A percentile compares a stretch with the other conserved stretches of the same genome.
These are phyloP conservation scores for Etia nguti DNA, from an alignment of 2,113 vertebrate genomes.

Conservation along the genomic window DNA sequence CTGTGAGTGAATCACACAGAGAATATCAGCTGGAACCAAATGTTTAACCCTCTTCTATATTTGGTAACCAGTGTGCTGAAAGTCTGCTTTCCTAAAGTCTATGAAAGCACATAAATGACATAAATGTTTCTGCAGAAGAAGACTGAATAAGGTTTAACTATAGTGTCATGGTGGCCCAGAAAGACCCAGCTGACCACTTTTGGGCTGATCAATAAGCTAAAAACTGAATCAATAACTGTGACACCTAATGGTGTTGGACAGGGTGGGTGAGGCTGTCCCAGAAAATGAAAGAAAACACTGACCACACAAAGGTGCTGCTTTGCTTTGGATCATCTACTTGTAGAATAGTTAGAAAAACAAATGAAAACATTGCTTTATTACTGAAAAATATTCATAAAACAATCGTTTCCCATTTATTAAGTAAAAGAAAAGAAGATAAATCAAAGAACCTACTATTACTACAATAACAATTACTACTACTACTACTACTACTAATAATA, in stretches of 20 bases:
- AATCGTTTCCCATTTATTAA: background rate
- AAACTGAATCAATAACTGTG: conserved; percentile 45
- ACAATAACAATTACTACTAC: background rate
- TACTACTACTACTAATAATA: background rate
- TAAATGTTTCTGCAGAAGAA: background rate
- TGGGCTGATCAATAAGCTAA: conserved; percentile 38
- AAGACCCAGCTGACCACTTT: conserved; percentile 40
- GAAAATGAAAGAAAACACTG: background rate
- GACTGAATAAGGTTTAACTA: background rate
- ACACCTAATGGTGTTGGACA: background rate
- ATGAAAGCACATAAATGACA: background rate
- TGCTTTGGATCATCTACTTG: background rate
- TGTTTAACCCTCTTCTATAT: background rate
- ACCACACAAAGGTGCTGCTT: background rate
- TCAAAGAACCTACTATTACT: background rate
- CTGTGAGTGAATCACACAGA: background rate
- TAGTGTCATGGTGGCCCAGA: background rate
- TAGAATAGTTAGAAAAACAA: background rate
- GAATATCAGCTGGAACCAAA: background rate
- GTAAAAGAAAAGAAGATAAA: background rate
- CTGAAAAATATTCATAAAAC: background rate
- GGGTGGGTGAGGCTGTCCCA: background rate
- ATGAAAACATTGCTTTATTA: background rate
- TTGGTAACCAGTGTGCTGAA: background rate
- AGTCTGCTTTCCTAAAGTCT: background rate